A percentile compares a stretch with the other conserved stretches of the same genome.
Evolutionary conservation across 2,888 invertebrate species (phyloP).

Genomic region (Diogma glabrata): DNA sequence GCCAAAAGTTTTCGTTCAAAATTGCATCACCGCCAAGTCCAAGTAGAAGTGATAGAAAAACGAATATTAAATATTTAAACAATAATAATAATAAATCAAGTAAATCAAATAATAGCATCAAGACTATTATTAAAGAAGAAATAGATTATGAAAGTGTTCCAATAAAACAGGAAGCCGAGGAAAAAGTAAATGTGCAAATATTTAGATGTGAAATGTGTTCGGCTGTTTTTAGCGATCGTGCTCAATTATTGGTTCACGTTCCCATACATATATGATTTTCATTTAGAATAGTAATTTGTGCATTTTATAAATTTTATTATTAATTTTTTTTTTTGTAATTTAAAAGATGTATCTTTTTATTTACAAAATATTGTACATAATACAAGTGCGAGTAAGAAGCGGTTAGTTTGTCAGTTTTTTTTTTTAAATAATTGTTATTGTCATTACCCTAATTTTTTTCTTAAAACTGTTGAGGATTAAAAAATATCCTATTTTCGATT

Average conservation of each 20-base stretch:
- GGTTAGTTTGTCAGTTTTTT: too few relatives aligned
- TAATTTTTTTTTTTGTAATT: too few relatives aligned
- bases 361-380: too few relatives aligned
- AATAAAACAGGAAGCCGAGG: slow-evolving; percentile 30
- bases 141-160: neutral
- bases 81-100: slow-evolving; percentile 1
- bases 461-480: too few relatives aligned
- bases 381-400: too few relatives aligned
- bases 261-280: slow-evolving; percentile 54
- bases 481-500: too few relatives aligned
- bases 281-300: neutral
- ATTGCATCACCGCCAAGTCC: neutral
- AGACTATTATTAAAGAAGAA: neutral
- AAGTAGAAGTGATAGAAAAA: neutral
- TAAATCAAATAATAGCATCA: slow-evolving; percentile 3
- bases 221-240: slow-evolving; percentile 58
- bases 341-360: too few relatives aligned
- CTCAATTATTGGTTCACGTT: slow-evolving; percentile 63
- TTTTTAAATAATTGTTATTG: too few relatives aligned
- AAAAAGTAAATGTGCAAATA: slow-evolving; percentile 17
- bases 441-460: too few relatives aligned
- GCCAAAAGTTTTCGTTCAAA: slow-evolving; percentile 8
- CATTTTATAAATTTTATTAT: neutral
- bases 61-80: neutral
- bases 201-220: slow-evolving; percentile 69